These are phyloP conservation scores for Orthonychiurus folsomi DNA, from an alignment of 2,888 invertebrate species.

Conservation along the genomic window DNA sequence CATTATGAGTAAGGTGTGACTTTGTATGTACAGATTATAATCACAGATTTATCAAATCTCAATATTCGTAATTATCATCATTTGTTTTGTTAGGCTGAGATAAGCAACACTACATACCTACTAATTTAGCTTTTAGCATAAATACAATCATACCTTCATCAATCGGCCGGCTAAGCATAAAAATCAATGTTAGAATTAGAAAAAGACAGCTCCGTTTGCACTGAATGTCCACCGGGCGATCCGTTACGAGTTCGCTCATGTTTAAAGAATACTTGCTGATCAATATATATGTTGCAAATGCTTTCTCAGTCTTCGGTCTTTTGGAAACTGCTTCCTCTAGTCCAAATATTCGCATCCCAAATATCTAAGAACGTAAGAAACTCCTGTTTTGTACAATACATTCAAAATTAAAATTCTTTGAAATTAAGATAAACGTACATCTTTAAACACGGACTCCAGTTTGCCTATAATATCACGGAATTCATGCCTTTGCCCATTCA, in stretches of 20 bases:
- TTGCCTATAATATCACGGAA: constrained; percentile 27
- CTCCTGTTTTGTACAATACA: no score
- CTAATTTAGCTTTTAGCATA: no score
- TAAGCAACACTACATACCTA: not conserved
- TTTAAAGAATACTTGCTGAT: constrained; percentile 25
- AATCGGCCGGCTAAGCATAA: constrained; percentile 29
- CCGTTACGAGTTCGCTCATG: constrained; percentile 24
- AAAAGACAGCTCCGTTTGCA: constrained; percentile 25
- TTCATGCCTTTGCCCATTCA: constrained; percentile 30
- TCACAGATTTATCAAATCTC: not conserved
- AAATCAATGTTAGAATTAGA: constrained; percentile 24
- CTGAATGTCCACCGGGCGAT: constrained; percentile 18
- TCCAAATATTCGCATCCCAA: constrained; percentile 31
- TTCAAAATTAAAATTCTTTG: not conserved
- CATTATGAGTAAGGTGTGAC: constrained; percentile 6
- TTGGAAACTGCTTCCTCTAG: constrained; percentile 17
- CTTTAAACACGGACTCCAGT: constrained; percentile 19
- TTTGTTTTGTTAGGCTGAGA: no score
- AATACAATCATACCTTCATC: constrained; percentile 29
- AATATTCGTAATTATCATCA: not conserved
- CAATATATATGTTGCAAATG: constrained; percentile 22
- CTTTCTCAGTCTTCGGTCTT: not conserved
- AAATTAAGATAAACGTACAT: constrained; percentile 15
- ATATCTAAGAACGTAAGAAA: no score
- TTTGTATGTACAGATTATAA: no score